Evolutionary conservation across 2,797 vertebrate species (phyloP).

Genomic region (Sternotherus odoratus): DNA sequence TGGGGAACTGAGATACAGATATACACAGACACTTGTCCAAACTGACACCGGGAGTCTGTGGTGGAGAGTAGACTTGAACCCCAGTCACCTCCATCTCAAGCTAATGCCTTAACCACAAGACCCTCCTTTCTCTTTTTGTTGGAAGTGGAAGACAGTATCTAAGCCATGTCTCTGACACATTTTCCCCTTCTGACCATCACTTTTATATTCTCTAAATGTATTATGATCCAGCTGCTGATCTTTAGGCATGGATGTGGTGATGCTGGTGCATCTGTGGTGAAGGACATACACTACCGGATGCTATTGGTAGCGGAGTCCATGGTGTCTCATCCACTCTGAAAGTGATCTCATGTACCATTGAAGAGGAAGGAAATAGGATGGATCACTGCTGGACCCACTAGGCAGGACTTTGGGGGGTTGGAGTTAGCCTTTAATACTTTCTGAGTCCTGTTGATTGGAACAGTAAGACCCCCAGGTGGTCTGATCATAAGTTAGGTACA

Average conservation of each 20-base stretch:
- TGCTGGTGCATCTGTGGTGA: background rate
- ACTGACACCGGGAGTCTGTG: background rate
- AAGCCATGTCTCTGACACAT: background rate
- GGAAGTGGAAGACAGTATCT: background rate
- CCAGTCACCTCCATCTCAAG: background rate
- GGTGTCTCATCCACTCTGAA: background rate
- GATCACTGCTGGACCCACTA: background rate
- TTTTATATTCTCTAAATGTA: background rate
- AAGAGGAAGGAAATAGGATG: background rate
- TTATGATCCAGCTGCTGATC: background rate
- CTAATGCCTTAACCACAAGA: background rate
- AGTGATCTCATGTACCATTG: rapidly evolving
- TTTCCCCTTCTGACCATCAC: background rate
- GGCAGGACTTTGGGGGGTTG: background rate
- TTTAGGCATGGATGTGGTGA: background rate
- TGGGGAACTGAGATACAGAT: background rate
- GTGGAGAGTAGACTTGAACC: background rate
- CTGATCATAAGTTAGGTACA: background rate
- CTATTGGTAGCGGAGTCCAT: background rate
- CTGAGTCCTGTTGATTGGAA: background rate
- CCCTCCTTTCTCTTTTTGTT: background rate
- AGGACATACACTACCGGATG: background rate
- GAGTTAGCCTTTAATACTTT: background rate
- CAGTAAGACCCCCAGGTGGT: background rate
- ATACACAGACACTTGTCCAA: background rate